phyloP scores from a whole-genome alignment of 2,888 invertebrate genomes.

The Xylophagus ater region DNA sequence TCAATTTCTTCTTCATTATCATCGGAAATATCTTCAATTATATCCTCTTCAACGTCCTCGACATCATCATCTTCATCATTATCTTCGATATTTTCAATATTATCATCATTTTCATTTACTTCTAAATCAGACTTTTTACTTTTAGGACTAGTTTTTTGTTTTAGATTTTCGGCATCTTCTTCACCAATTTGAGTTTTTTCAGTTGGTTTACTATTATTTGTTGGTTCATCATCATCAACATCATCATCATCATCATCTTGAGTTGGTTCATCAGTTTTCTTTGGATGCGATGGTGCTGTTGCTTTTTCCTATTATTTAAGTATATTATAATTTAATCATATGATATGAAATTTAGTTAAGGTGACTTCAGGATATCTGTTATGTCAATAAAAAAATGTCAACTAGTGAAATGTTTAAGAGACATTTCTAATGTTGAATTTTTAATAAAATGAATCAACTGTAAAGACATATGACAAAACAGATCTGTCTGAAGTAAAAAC shows the following conservation, averaged over 20 bases:
- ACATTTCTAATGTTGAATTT: too few species aligned
- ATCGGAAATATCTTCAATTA: conserved; percentile 1
- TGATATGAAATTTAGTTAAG: conserved; percentile 22
- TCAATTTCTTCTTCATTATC: not conserved
- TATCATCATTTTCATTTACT: conserved; percentile 22
- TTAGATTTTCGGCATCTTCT: conserved; percentile 16
- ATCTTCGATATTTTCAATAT: conserved; percentile 4
- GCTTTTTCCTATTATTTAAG: conserved; percentile 40
- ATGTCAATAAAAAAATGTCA: too few species aligned
- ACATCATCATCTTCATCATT: conserved; percentile 19
- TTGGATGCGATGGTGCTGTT: conserved; percentile 43
- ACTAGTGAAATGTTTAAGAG: too few species aligned
- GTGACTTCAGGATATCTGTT: too few species aligned
- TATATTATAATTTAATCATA: conserved; percentile 21
- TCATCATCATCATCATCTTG: conserved; percentile 56
- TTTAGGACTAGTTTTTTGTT: conserved; percentile 29
- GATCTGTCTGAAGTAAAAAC: too few species aligned
- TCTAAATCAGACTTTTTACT: conserved; percentile 39
- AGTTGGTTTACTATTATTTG: not conserved
- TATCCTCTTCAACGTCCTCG: conserved; percentile 10
- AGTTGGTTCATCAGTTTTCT: conserved; percentile 60
- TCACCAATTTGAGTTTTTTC: conserved; percentile 13
- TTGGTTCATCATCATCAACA: conserved; percentile 7
- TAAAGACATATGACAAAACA: too few species aligned
- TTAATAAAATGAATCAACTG: too few species aligned